Base-by-base conservation (phyloP, 2,113 vertebrate genomes). In the Shinisaurus crocodilurus region DNA sequence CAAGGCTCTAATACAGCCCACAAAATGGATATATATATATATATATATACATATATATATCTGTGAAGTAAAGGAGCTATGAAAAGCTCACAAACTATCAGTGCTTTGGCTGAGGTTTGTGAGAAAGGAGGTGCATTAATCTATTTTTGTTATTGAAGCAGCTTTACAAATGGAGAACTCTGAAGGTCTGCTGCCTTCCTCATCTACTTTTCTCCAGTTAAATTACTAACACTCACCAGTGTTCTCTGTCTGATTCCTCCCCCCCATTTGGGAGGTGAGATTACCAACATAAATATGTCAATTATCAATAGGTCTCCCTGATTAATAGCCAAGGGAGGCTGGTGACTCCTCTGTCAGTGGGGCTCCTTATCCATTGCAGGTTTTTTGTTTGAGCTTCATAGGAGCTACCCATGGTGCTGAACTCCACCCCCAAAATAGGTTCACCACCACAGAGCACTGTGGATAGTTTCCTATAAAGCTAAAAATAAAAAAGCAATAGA, bases 51-150 rank as follows among this genome's bases (percentile, higher is more conserved):
- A n/a, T n/a, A n/a, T n/a, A n/a, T n/a, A n/a, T n/a, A 79, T 60
- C 45, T 15, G 27, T 60, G 37, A 70, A 40, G 37, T 18, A 86
- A 86, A 91, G 12, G 3, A 76, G 90, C 72, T 70, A 72, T 75
- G 92, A 90, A 82, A 50, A 90, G 16, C 72, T 88, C 50, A 91
- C 79, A 87, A 87, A 32, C 48, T 40, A 0, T 0, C 0, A 70
- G 45, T 37, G 81, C 80, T 94, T 92, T 82, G 80, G 27, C 60
- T 90, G 69, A 87, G 90, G 50, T 54, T 91, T 94, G 82, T 83
- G 89, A 91, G 90, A 82, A 85, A 88, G 63, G 3, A 48, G 54
- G 60, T 70, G 85, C 91, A 93, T 82, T 92, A 93, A 95, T 92
- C 54, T 69, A 57, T 67, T 89, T 92, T 90, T 91, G 84, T 91